Evolutionary conservation across 2,888 invertebrate genomes (phyloP).

Genomic region (Odontocolon sp.): DNA sequence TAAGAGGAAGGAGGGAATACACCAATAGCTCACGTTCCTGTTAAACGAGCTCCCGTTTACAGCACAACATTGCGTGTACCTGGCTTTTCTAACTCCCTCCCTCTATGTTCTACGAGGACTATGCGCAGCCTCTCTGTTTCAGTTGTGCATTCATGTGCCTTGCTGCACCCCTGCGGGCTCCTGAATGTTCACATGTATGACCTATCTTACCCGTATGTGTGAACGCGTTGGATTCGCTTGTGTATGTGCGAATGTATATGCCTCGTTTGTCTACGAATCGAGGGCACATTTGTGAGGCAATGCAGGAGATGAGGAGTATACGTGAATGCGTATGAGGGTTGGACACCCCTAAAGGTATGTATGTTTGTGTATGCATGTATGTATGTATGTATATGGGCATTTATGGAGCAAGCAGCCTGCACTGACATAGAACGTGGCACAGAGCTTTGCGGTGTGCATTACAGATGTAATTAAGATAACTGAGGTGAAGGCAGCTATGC

Average conservation of each 20-base stretch:
- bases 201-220: not conserved
- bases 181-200: constrained; percentile 19
- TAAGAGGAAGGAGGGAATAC: constrained; percentile 40
- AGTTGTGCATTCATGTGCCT: constrained; percentile 38
- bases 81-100: not conserved
- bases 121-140: constrained; percentile 24
- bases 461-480: constrained; percentile 81
- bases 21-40: constrained; percentile 55
- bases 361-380: constrained; percentile 3
- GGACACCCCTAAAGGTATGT: not conserved
- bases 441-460: constrained; percentile 76
- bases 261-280: constrained; percentile 38
- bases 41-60: constrained; percentile 58
- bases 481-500: constrained; percentile 79
- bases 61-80: constrained; percentile 28
- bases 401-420: constrained; percentile 46
- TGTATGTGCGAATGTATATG: constrained; percentile 23
- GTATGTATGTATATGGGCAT: constrained; percentile 59
- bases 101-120: constrained; percentile 25
- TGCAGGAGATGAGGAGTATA: constrained; percentile 8
- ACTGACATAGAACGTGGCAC: constrained; percentile 50
- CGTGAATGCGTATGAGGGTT: constrained; percentile 16
- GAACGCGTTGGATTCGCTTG: not conserved
- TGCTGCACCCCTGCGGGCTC: constrained; percentile 8
- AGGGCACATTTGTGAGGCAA: constrained; percentile 30